A percentile compares a stretch with the other conserved stretches of the same genome.
Conservation (phyloP, 1,140 invertebrate genomes). For the Bacillus rossius region DNA sequence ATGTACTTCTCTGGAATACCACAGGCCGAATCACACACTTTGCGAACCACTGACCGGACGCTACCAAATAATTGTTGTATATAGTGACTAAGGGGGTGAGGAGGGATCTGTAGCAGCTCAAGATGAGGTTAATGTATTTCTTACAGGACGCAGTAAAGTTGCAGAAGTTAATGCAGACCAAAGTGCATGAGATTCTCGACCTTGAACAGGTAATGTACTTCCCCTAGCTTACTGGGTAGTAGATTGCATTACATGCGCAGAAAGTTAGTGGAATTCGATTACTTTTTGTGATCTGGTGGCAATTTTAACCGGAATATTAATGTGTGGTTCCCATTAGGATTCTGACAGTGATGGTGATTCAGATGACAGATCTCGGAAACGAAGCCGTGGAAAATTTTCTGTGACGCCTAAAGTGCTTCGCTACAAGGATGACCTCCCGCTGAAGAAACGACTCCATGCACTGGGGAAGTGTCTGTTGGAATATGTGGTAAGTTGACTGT, state of each 20-base stretch:
- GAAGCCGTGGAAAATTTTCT: constrained; percentile 41
- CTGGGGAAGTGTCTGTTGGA: constrained; percentile 72
- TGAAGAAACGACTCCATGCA: constrained; percentile 68
- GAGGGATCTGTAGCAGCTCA: neutral
- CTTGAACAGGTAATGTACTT: constrained; percentile 55
- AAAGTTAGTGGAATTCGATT: too few species aligned
- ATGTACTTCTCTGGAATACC: too few species aligned
- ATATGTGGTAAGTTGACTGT: constrained; percentile 65
- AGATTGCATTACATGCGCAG: too few species aligned
- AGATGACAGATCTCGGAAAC: constrained; percentile 41
- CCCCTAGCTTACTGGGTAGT: too few species aligned
- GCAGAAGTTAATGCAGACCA: constrained; percentile 78
- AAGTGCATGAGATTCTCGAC: constrained; percentile 76
- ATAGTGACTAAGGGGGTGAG: too few species aligned
- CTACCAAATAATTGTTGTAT: too few species aligned
- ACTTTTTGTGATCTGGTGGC: too few species aligned
- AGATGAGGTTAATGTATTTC: constrained; percentile 17
- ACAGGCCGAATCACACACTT: too few species aligned
- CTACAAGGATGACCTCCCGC: constrained; percentile 54
- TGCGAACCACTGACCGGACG: too few species aligned
- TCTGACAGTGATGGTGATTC: constrained; percentile 49
- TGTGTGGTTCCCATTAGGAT: constrained; percentile 35
- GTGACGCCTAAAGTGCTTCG: constrained; percentile 31
- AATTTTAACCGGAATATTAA: neutral
- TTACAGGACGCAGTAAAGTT: constrained; percentile 68